Percentiles rank a stretch among this genome's conserved stretches.
phyloP scores from a whole-genome alignment of 1,140 invertebrate species.

The Pararge aegeria region DNA sequence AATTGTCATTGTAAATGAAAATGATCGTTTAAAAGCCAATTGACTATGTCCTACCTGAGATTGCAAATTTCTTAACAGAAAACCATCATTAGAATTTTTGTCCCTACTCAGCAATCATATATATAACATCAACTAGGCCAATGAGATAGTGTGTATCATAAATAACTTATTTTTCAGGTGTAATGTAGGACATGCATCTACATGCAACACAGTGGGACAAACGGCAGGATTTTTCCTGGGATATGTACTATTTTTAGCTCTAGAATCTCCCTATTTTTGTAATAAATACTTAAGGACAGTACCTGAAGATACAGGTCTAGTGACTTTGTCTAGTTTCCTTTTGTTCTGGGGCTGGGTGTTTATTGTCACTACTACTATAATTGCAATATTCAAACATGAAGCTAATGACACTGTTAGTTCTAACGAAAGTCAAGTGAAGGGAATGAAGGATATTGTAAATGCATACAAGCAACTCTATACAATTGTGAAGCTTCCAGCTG shows the following conservation, averaged over 20 bases:
- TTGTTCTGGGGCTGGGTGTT: conserved; percentile 98
- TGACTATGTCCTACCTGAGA: too few species aligned
- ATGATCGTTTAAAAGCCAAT: too few species aligned
- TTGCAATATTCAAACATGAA: conserved; percentile 95
- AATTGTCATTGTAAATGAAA: too few species aligned
- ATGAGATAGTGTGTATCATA: too few species aligned
- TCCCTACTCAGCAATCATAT: too few species aligned
- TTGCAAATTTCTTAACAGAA: too few species aligned
- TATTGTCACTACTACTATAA: conserved; percentile 92
- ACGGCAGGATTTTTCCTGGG: conserved; percentile 98
- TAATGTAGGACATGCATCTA: conserved; percentile 99
- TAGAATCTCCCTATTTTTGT: conserved; percentile 98
- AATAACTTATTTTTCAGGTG: conserved; percentile 80
- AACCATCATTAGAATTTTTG: too few species aligned
- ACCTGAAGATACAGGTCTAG: conserved; percentile 86
- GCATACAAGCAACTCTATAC: conserved; percentile 93
- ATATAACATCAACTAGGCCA: too few species aligned
- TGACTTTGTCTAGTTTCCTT: conserved; percentile 95
- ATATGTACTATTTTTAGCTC: conserved; percentile 97
- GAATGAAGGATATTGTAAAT: conserved; percentile 82
- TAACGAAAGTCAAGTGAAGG: conserved; percentile 51
- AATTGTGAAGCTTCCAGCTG: conserved; percentile 91
- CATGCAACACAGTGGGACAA: conserved; percentile 99
- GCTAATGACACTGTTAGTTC: conserved; percentile 61
- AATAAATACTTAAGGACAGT: conserved; percentile 92